Percentiles rank a stretch among this genome's conserved stretches.
These are phyloP conservation scores for Drosophila pseudotalamancana DNA, from an alignment of 2,888 invertebrate genomes.

Conservation along the genomic window DNA sequence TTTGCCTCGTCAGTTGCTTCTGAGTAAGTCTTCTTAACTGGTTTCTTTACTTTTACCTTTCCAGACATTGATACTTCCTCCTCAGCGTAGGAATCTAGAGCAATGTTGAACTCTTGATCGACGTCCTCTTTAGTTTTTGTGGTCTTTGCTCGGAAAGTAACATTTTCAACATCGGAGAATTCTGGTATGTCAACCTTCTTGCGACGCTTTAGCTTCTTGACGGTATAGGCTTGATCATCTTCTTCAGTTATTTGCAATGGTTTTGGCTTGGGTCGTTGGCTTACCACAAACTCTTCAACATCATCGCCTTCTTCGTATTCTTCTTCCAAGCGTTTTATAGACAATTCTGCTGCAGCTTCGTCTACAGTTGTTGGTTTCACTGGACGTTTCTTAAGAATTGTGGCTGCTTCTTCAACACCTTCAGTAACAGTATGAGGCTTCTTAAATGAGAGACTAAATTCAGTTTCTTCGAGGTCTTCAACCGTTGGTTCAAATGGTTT, in stretches of 20 bases:
- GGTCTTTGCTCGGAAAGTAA: conserved; percentile 91
- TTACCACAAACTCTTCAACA: conserved; percentile 85
- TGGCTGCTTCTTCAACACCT: conserved; percentile 84
- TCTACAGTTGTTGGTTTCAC: conserved; percentile 76
- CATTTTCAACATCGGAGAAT: conserved; percentile 90
- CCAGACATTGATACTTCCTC: conserved; percentile 95
- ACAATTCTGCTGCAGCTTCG: conserved; percentile 83
- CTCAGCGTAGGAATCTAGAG: conserved; percentile 93
- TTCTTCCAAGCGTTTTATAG: conserved; percentile 79
- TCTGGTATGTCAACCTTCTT: conserved; percentile 89
- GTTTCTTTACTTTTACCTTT: conserved; percentile 91
- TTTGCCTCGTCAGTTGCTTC: conserved; percentile 92
- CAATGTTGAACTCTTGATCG: conserved; percentile 95
- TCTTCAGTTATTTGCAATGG: conserved; percentile 86
- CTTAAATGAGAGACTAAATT: conserved; percentile 81
- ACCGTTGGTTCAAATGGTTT: conserved; percentile 71
- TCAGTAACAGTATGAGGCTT: conserved; percentile 84
- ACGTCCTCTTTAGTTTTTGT: conserved; percentile 93
- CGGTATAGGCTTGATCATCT: conserved; percentile 88
- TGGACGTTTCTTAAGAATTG: conserved; percentile 82
- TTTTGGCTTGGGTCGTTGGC: conserved; percentile 85
- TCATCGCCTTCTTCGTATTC: conserved; percentile 85
- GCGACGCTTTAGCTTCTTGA: conserved; percentile 89
- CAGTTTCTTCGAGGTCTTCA: conserved; percentile 82
- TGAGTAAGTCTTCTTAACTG: conserved; percentile 89